Base-by-base conservation (phyloP, 2,888 invertebrate species). In the Margaritifera margaritifera region DNA sequence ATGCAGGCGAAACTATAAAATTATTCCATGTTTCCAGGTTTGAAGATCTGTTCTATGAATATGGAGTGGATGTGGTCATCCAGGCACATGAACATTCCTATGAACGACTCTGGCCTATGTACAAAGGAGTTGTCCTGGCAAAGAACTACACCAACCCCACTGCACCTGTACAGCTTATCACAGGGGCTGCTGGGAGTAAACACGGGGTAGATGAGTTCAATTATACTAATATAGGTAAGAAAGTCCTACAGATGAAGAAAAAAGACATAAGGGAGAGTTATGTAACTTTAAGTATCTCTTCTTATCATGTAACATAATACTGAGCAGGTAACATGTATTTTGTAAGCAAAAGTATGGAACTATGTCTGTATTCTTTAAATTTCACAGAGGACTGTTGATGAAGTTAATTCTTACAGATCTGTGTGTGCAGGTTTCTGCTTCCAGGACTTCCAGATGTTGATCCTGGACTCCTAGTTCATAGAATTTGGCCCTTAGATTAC, bases 41-140 rank as follows among this genome's bases (percentile, higher is more conserved):
- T 4, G 86, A 86, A 62, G 80, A 82, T 56, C 20, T 85, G 20
- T 86, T 86, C 69, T 82, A 80, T 66, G 65, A 76, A 11, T 73
- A 81, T 65, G 83, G 82, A 42, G 84, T 86, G 0, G 85, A 86
- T 64, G 25, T 86, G 3, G 75, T 86, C 11, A 63, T 86, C 50
- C 79, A 83, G 62, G 83, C 81, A 8, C 85, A 85, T 68, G 82
- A 81, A 66, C 83, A 82, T 63, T 80, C 83, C 19, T 86, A 86
- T 57, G 85, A 86, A 72, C 66, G 86, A 24, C 64, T 84, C n/a
- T 86, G 79, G 78, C 86, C 86, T 0, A 73, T 80, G 62, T 82
- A 81, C 64, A 76, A 81, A 57, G 80, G 80, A 15, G 74, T 78
- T 4, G 81, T 80, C 11, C 53, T 80, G 24, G 64, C 75, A 24